Conservation (phyloP, 2,113 vertebrate genomes). For the Heterotilapia buettikoferi region DNA sequence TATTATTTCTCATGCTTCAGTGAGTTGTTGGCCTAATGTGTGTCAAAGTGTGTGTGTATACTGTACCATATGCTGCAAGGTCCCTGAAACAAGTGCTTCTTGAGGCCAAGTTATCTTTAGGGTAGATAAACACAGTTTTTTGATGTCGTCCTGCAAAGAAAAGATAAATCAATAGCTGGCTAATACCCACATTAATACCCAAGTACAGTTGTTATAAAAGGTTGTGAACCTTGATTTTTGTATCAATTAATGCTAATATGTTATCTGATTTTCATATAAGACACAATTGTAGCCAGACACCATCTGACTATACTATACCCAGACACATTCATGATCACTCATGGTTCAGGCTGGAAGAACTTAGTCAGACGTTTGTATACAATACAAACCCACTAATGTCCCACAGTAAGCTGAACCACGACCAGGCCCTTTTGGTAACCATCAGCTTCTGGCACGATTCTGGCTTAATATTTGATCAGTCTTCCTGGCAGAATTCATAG, state of each 20-base stretch:
- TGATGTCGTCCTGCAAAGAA: slow-evolving; percentile 58
- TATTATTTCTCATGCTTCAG: neutral
- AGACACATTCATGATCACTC: neutral
- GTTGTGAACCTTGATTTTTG: neutral
- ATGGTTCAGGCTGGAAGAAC: neutral
- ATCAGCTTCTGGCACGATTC: neutral
- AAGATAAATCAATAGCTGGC: neutral
- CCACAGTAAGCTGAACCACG: neutral
- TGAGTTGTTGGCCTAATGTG: neutral
- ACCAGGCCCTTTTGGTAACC: neutral
- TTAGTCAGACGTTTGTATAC: neutral
- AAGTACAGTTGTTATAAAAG: neutral
- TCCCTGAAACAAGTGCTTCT: slow-evolving; percentile 37
- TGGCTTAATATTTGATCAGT: neutral
- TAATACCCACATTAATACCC: neutral
- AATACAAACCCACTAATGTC: neutral
- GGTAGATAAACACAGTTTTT: slow-evolving; percentile 60
- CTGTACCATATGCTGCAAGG: slow-evolving; percentile 63
- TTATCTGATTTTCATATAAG: neutral
- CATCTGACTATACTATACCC: neutral
- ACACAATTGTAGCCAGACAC: neutral
- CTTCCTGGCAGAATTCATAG: neutral
- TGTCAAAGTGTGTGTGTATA: neutral
- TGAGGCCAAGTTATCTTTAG: slow-evolving; percentile 64
- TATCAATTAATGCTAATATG: neutral